Percentiles rank a stretch among this genome's conserved stretches.
phyloP scores from a whole-genome alignment of 2,113 vertebrate genomes.

The Corvus cornix region DNA sequence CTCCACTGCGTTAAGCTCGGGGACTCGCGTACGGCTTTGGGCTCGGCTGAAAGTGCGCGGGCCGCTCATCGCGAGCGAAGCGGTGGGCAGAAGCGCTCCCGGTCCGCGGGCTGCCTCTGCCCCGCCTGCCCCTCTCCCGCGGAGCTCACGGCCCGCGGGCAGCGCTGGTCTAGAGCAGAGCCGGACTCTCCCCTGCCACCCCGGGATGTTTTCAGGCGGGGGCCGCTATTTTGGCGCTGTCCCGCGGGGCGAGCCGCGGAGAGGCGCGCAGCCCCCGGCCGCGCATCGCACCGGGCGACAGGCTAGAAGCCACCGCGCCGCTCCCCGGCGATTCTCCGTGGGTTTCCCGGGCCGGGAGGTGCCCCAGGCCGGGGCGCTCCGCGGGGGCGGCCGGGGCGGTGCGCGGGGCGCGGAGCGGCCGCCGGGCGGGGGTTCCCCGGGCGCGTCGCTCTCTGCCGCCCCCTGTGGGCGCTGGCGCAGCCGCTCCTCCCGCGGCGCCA shows the following conservation, averaged over 20 bases:
- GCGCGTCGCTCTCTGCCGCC: conserved; percentile 57
- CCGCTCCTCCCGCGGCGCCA: neutral
- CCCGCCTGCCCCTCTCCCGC: neutral
- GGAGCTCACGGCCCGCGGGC: neutral
- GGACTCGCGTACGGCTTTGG: neutral
- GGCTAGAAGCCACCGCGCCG: neutral
- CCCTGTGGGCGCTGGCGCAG: conserved; percentile 48
- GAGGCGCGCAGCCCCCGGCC: neutral
- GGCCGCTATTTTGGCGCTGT: neutral
- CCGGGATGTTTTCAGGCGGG: neutral
- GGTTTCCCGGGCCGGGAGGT: neutral
- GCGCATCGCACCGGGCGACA: neutral
- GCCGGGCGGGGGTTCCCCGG: conserved; percentile 21
- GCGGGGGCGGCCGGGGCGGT: neutral
- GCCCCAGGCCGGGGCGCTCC: neutral
- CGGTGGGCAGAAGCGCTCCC: neutral
- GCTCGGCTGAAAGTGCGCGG: conserved; percentile 26
- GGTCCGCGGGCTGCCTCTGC: neutral
- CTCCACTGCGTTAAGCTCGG: conserved; percentile 28
- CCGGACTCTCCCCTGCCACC: neutral
- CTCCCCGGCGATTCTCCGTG: neutral
- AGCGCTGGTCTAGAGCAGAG: neutral
- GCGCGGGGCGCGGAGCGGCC: neutral
- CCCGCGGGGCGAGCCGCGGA: neutral
- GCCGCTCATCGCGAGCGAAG: neutral